A percentile compares a stretch with the other conserved stretches of the same genome.
These are phyloP conservation scores for Ormyrus labotus DNA, from an alignment of 2,888 invertebrate genomes.

Conservation along the genomic window DNA sequence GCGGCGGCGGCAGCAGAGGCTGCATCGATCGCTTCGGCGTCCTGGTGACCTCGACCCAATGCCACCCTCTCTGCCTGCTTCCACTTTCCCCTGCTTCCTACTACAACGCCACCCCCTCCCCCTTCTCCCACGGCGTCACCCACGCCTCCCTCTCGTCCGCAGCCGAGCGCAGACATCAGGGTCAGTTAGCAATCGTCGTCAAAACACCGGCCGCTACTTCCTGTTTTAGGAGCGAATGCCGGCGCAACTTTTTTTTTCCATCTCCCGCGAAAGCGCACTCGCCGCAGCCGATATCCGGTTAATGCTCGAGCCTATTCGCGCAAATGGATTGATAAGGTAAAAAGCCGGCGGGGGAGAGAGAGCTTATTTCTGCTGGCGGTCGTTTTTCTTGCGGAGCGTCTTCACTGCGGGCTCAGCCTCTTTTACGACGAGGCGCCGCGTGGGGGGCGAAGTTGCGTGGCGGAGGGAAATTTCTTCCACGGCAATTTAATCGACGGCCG, in stretches of 20 bases:
- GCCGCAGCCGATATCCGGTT: not conserved
- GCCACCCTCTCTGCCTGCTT: constrained; percentile 66
- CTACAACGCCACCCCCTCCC: not conserved
- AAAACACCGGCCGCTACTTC: constrained; percentile 17
- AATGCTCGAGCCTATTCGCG: not conserved
- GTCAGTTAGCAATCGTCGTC: constrained; percentile 52
- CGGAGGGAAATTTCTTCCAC: not conserved
- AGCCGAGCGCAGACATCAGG: constrained; percentile 27
- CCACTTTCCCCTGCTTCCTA: not conserved
- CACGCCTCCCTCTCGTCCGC: not conserved
- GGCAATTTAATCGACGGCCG: constrained; percentile 35
- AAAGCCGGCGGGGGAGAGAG: not conserved
- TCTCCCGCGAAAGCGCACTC: not conserved
- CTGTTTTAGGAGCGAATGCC: no score
- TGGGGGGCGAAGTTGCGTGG: not conserved
- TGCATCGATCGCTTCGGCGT: constrained; percentile 81
- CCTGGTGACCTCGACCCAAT: constrained; percentile 81
- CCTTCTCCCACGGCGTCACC: not conserved
- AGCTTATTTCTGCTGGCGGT: no score
- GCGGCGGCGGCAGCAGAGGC: constrained; percentile 66
- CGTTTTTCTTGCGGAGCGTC: no score
- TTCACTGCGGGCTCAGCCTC: no score
- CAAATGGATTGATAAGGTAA: constrained; percentile 12
- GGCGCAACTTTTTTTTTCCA: not conserved
- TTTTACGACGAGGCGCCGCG: no score